phyloP scores from a whole-genome alignment of 2,888 invertebrate genomes.

The Nemapogon koenigi region DNA sequence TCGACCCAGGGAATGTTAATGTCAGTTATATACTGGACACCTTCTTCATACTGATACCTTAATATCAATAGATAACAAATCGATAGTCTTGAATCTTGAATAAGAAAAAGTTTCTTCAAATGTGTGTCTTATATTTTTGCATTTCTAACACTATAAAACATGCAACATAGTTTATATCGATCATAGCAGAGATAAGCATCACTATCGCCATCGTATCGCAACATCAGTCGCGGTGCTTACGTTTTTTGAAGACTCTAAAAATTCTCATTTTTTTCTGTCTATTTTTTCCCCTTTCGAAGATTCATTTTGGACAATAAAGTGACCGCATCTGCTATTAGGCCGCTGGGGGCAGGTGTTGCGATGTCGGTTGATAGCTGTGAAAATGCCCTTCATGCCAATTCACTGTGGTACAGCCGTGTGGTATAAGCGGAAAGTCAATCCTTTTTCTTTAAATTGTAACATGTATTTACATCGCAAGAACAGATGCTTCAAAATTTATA shows the following conservation, averaged over 20 bases:
- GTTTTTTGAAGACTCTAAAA: slow-evolving; percentile 5
- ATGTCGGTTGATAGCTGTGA: slow-evolving; percentile 16
- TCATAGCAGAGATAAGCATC: background rate
- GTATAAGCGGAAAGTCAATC: no score
- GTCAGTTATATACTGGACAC: no score
- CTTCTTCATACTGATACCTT: no score
- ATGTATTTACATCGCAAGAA: no score
- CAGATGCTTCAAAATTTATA: no score
- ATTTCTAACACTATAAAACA: background rate
- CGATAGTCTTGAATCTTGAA: no score
- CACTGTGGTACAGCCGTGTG: no score
- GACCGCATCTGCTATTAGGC: slow-evolving; percentile 40
- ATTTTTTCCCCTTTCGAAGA: slow-evolving; percentile 22
- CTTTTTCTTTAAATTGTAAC: no score
- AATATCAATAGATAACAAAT: no score
- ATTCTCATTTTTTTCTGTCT: slow-evolving; percentile 23
- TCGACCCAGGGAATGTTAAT: no score
- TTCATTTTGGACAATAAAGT: slow-evolving; percentile 40
- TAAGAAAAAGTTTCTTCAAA: background rate
- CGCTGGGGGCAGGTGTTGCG: slow-evolving; percentile 34
- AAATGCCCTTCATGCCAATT: slow-evolving; percentile 24
- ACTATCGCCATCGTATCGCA: background rate
- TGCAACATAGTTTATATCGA: background rate
- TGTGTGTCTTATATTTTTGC: background rate
- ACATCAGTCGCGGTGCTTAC: slow-evolving; percentile 5